Percentiles rank a stretch among this genome's conserved stretches.
Conservation (phyloP, 2,888 invertebrate genomes). For the Cordilura impudica region DNA sequence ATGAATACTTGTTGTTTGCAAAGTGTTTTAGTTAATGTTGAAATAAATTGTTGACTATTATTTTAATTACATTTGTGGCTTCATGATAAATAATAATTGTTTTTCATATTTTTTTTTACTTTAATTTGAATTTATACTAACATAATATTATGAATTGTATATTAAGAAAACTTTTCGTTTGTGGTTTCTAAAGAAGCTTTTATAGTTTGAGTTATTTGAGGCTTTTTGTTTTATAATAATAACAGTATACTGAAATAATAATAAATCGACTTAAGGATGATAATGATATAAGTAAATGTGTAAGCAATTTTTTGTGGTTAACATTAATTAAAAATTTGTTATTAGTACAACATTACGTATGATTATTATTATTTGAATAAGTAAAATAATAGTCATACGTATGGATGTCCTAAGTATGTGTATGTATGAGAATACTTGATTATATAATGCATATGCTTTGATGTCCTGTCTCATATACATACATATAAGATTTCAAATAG, state of each 20-base stretch:
- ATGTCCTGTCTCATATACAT: too few species aligned
- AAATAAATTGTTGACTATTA: conserved; percentile 56
- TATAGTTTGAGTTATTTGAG: neutral
- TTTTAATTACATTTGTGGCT: conserved; percentile 39
- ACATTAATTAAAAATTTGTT: too few species aligned
- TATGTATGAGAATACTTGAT: too few species aligned
- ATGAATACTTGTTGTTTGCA: neutral
- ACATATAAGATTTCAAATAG: too few species aligned
- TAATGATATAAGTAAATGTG: too few species aligned
- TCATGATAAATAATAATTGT: neutral
- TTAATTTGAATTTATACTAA: neutral
- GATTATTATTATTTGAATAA: neutral
- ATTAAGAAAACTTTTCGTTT: neutral
- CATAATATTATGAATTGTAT: neutral
- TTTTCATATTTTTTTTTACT: neutral
- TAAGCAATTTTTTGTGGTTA: too few species aligned
- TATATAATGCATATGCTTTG: too few species aligned
- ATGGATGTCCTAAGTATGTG: neutral
- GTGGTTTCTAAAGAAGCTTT: conserved; percentile 10
- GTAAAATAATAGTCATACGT: conserved; percentile 6
- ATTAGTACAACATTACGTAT: neutral
- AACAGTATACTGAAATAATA: too few species aligned
- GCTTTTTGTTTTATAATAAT: too few species aligned
- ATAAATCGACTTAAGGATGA: too few species aligned
- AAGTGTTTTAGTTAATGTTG: conserved; percentile 32